These are phyloP conservation scores for Lipotes vexillifer DNA, from an alignment of 2,113 vertebrate species.

Conservation along the genomic window DNA sequence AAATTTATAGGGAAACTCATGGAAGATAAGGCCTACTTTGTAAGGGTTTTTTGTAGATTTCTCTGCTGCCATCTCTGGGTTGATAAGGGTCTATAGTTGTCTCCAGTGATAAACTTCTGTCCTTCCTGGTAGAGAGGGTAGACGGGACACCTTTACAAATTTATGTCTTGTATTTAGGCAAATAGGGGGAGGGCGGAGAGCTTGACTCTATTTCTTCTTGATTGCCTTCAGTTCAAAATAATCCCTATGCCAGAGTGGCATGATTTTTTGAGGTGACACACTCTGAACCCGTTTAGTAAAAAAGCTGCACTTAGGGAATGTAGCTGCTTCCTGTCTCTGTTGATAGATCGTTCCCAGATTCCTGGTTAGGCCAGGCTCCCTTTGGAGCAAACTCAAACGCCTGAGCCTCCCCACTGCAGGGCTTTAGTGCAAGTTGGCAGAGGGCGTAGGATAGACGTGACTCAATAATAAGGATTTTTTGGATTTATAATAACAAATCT, in stretches of 20 bases:
- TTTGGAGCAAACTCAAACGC: background rate
- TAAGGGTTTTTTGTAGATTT: background rate
- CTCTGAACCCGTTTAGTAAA: background rate
- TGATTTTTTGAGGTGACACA: background rate
- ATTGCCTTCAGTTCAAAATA: background rate
- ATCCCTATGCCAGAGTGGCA: background rate
- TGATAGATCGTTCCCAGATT: background rate
- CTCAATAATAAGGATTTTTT: too few relatives aligned
- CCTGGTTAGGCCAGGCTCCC: background rate
- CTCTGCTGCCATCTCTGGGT: background rate
- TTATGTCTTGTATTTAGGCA: background rate
- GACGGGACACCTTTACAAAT: background rate
- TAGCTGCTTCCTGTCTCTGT: background rate
- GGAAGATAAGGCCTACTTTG: background rate
- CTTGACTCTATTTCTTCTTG: background rate
- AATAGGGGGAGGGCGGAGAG: background rate
- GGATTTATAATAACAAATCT: background rate
- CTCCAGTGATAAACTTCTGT: background rate
- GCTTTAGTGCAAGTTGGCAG: background rate
- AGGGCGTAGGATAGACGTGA: accelerated
- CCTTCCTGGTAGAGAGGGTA: background rate
- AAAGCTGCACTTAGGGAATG: background rate
- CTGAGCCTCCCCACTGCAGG: background rate
- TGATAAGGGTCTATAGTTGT: background rate
- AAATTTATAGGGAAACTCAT: background rate